Conservation (phyloP, 1,140 invertebrate genomes). For the Dufourea novaeangliae region DNA sequence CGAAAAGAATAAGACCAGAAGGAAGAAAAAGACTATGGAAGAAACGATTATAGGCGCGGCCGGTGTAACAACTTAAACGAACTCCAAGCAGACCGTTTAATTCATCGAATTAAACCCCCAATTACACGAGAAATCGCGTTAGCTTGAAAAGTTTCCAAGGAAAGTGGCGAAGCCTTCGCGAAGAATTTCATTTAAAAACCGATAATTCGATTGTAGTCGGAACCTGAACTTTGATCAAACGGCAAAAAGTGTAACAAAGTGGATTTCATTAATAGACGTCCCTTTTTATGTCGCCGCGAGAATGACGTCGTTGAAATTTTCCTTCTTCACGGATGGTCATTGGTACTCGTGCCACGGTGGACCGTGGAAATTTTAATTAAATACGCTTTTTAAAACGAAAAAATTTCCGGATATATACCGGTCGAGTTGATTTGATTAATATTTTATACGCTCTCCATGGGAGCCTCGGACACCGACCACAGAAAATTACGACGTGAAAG, state of each 20-base stretch:
- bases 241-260: slow-evolving; percentile 17
- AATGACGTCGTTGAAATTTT: not conserved
- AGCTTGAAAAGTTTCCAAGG: slow-evolving; percentile 41
- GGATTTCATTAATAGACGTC: slow-evolving; percentile 26
- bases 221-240: slow-evolving; percentile 36
- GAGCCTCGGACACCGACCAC: no score
- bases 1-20: not conserved
- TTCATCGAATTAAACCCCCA: slow-evolving; percentile 43
- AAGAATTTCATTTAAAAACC: slow-evolving; percentile 58
- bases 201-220: slow-evolving; percentile 44
- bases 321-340: not conserved
- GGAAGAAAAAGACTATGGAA: not conserved
- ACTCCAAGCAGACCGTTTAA: slow-evolving; percentile 43
- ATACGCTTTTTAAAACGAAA: not conserved
- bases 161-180: slow-evolving; percentile 15
- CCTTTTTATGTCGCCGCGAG: not conserved
- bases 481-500: not conserved
- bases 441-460: not conserved
- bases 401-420: not conserved
- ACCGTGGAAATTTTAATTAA: slow-evolving; percentile 37
- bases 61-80: slow-evolving; percentile 43
- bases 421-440: slow-evolving; percentile 35
- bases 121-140: slow-evolving; percentile 44
- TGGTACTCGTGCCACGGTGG: no score
- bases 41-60: slow-evolving; percentile 32